Base-by-base conservation (phyloP, 1,140 invertebrate genomes). In the Brachionus angularis region DNA sequence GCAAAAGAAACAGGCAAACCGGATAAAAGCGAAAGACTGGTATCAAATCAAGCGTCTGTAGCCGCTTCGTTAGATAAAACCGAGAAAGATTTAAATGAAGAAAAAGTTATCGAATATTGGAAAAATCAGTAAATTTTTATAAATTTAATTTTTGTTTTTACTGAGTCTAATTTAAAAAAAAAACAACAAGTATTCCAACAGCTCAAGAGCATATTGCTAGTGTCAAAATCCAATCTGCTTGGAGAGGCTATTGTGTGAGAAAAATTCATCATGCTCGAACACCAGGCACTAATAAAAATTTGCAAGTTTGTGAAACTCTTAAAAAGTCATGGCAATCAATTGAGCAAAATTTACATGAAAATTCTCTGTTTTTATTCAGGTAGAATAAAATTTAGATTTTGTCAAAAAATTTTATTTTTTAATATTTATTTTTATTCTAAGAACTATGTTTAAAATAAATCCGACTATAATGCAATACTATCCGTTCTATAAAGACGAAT, bases 401-500 rank as follows among this genome's bases (percentile, higher is more conserved):
- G n/a, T n/a, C 61, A 61, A 61, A 36, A 33, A n/a, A 44, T 23
- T 27, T 18, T 39, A 3, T n/a, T 18, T 12, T 61, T 44, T 34
- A 52, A 31, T 1, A 4, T 53, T 27, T 33, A 53, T 23, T 46
- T 21, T 25, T 27, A n/a, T 12, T 58, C 21, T 21, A n/a, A 80
- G 79, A 52, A 75, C 76, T 16, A 76, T 81, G 76, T 79, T 81
- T 72, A 78, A 77, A 64, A 46, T 53, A 16, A 76, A 79, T 27
- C 74, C 76, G 18, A 78, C 78, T 18, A 70, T 80, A 25, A 79
- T 79, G 79, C 74, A 71, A 7, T 76, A 79, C 29, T 81, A 78
- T 73, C 76, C 79, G 25, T 81, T 81, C 72, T 76, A 78, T 72
- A 74, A 79, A 58, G 79, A 80, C 71, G 80, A 80, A 55, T 80